phyloP scores from a whole-genome alignment of 2,797 vertebrate species.

The Valencia hispanica region DNA sequence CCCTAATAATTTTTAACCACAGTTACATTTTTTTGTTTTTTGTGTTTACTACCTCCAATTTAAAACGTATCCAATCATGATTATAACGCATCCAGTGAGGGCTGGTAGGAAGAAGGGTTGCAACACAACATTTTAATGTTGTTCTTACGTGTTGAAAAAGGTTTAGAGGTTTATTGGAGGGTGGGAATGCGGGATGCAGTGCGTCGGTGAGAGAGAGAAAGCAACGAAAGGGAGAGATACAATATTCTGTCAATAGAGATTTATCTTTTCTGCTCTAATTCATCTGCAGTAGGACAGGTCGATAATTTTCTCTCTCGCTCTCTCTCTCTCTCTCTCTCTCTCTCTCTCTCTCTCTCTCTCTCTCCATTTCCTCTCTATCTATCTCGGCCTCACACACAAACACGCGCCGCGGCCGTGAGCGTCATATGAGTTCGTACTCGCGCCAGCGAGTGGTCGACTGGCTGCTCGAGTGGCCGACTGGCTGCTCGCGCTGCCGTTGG shows the following conservation, averaged over 20 bases:
- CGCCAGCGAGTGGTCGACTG: constrained; percentile 64
- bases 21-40: not conserved
- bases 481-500: constrained; percentile 66
- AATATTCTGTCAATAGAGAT: constrained; percentile 57
- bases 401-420: constrained; percentile 26
- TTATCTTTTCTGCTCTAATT: constrained; percentile 68
- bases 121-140: no score
- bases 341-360: not conserved
- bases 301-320: constrained; percentile 32
- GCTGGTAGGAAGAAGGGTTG: no score
- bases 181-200: not conserved
- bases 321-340: not conserved
- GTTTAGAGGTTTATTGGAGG: not conserved
- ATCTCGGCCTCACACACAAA: constrained; percentile 4
- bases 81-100: not conserved
- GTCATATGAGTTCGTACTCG: constrained; percentile 60
- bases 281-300: constrained; percentile 39
- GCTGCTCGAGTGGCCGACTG: constrained; percentile 70
- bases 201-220: not conserved
- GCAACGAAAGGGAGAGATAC: constrained; percentile 17
- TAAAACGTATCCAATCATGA: not conserved
- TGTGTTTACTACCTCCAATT: not conserved
- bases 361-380: not conserved
- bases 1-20: no score
- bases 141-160: not conserved